Evolutionary conservation across 2,888 invertebrate genomes (phyloP).

Genomic region (Spialia ferax): DNA sequence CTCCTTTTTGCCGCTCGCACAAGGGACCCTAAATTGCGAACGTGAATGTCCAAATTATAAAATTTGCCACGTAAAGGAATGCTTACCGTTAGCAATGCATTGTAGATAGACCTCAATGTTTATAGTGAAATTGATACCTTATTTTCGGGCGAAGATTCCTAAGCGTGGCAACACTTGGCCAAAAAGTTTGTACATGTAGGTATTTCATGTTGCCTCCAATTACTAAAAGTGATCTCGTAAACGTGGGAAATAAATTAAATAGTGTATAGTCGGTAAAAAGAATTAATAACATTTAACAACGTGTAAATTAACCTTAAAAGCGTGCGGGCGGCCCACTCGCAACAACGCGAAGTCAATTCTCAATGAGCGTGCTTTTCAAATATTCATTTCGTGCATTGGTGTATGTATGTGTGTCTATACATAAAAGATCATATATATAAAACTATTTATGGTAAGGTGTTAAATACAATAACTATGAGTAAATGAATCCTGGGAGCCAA

Average conservation of each 20-base stretch:
- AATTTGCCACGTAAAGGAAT: conserved; percentile 30
- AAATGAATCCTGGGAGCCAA: conserved; percentile 75
- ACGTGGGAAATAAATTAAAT: conserved; percentile 21
- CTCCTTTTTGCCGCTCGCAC: conserved; percentile 55
- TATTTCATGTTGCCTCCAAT: conserved; percentile 19
- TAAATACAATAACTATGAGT: conserved; percentile 76
- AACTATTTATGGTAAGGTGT: conserved; percentile 81
- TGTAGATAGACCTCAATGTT: conserved; percentile 52
- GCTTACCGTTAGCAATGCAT: conserved; percentile 44
- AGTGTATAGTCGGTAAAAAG: conserved; percentile 15
- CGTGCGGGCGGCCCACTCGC: conserved; percentile 63
- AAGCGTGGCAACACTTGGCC: conserved; percentile 41
- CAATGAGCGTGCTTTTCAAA: conserved; percentile 73
- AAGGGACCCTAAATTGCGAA: conserved; percentile 16
- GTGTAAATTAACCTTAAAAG: conserved; percentile 28
- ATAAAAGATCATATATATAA: conserved; percentile 61
- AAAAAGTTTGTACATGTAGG: conserved; percentile 9
- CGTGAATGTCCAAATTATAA: conserved; percentile 16
- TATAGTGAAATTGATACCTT: conserved; percentile 49
- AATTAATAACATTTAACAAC: conserved; percentile 9
- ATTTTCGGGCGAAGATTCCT: conserved; percentile 43
- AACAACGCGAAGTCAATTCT: conserved; percentile 76
- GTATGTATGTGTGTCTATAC: conserved; percentile 73
- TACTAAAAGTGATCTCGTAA: neutral
- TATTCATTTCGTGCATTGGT: conserved; percentile 67